Evolutionary conservation across 2,797 vertebrate genomes (phyloP).

Genomic region (Schizopygopsis pylzovi): DNA sequence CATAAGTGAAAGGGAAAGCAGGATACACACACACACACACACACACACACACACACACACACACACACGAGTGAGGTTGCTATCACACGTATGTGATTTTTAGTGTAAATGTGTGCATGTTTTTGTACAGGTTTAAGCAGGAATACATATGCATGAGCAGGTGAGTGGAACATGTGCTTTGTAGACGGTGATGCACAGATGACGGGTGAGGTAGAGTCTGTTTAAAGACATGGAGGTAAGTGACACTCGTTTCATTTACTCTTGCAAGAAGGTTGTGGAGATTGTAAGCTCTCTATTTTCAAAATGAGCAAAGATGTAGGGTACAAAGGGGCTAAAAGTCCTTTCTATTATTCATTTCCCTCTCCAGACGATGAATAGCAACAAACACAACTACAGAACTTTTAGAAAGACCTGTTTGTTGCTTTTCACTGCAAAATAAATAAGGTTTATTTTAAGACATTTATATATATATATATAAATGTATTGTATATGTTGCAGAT

Average conservation of each 20-base stretch:
- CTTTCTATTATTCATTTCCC: not conserved
- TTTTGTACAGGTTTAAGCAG: constrained; percentile 26
- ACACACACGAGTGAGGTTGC: not conserved
- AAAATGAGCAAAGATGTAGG: not conserved
- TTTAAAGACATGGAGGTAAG: constrained; percentile 52
- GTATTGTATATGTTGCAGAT: not conserved
- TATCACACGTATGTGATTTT: not conserved
- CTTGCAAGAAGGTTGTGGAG: not conserved
- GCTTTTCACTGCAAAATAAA: not conserved
- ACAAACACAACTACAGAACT: not conserved
- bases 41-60: not conserved
- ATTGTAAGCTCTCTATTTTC: not conserved
- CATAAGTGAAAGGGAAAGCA: constrained; percentile 42
- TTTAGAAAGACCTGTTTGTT: not conserved
- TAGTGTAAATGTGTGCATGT: constrained; percentile 19
- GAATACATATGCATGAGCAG: not conserved
- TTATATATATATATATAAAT: no score
- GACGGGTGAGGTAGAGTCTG: constrained; percentile 47
- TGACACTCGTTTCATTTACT: constrained; percentile 20
- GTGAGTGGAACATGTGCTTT: not conserved
- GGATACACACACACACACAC: constrained; percentile 8
- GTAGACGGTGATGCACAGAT: not conserved
- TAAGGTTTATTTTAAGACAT: not conserved
- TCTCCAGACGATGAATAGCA: not conserved
- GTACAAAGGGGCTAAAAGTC: not conserved